These are phyloP conservation scores for Pagrus major DNA, from an alignment of 2,113 vertebrate species.

Conservation along the genomic window DNA sequence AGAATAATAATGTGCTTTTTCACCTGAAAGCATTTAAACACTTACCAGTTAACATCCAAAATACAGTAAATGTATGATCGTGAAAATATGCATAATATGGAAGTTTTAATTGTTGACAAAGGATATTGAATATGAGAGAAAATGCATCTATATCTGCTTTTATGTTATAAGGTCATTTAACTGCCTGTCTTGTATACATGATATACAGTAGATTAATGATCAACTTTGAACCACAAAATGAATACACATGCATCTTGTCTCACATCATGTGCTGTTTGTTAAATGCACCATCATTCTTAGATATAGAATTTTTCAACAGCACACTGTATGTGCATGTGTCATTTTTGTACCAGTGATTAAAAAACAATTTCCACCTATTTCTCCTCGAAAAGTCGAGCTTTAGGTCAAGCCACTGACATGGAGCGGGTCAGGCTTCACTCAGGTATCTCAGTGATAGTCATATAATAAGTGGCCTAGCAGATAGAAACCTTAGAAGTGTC, in stretches of 20 bases:
- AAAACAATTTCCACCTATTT: not conserved
- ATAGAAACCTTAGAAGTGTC: conserved; percentile 39
- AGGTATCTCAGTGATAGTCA: not conserved
- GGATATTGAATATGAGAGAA: not conserved
- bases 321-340: not conserved
- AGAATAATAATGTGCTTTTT: no score
- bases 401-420: not conserved
- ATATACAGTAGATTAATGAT: not conserved
- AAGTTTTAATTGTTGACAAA: not conserved
- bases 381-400: not conserved
- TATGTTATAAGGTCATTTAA: not conserved
- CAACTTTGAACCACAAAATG: not conserved
- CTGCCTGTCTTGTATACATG: not conserved
- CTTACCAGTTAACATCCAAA: no score
- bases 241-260: not conserved
- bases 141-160: not conserved
- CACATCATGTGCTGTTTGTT: not conserved
- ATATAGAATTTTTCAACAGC: not conserved
- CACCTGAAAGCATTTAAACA: no score
- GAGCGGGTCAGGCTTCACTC: not conserved
- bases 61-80: no score
- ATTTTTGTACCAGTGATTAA: not conserved
- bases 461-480: conserved; percentile 1
- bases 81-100: no score
- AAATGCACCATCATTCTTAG: not conserved